Conservation (phyloP, 2,113 vertebrate species). For the Beaufortia kweichowensis region DNA sequence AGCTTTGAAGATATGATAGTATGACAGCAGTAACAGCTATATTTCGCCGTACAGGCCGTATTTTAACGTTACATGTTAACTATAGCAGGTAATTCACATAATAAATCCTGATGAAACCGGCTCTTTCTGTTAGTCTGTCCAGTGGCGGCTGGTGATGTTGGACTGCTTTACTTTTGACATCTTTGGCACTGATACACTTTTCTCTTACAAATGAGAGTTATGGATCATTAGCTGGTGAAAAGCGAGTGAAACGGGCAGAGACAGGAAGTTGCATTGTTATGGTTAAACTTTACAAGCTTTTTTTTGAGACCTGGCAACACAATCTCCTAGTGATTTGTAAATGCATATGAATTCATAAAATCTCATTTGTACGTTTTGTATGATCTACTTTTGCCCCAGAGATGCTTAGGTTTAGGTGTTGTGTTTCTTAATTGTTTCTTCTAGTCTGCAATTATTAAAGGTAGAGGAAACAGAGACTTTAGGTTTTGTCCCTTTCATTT, state of each 20-base stretch:
- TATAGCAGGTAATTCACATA: background rate
- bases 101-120: background rate
- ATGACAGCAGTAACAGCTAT: background rate
- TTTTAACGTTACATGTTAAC: slow-evolving; percentile 5
- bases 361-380: too few species aligned
- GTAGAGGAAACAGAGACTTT: too few species aligned
- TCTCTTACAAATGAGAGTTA: slow-evolving; percentile 20
- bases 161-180: background rate
- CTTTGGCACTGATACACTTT: slow-evolving; percentile 24
- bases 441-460: too few species aligned
- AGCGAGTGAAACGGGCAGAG: slow-evolving; percentile 3
- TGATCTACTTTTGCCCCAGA: too few species aligned
- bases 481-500: too few species aligned
- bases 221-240: slow-evolving; percentile 24
- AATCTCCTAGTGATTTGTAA: too few species aligned
- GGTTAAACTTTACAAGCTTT: slow-evolving; percentile 55
- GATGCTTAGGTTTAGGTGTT: too few species aligned
- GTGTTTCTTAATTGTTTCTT: too few species aligned
- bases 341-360: too few species aligned
- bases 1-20: background rate
- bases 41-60: background rate
- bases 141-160: slow-evolving; percentile 21
- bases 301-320: too few species aligned
- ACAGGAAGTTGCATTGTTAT: slow-evolving; percentile 29
- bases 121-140: slow-evolving; percentile 14